Evolutionary conservation across 2,797 vertebrate species (phyloP), one percentile per base, ranked within the genome.

Genomic region (Graptemys geographica): DNA sequence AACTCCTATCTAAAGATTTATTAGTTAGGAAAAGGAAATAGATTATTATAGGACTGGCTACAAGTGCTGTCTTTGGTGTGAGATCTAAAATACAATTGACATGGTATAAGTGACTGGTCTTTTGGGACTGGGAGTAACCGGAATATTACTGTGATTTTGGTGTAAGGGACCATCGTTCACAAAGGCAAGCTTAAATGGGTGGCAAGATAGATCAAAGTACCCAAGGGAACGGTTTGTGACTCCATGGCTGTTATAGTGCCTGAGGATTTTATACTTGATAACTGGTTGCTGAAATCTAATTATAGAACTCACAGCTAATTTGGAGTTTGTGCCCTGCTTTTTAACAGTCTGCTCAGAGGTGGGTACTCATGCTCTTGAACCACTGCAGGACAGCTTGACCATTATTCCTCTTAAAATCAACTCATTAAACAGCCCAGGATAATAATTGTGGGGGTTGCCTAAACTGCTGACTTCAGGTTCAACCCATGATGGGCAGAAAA

Each of bases 381-480:
- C n/a, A 21, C 65, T 72, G 13, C 10, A 72, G 44, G 44, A 49
- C 78, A 79, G 78, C 47, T 51, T 79, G 25, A 47, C 78, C 51
- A 79, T 28, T 51, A 28, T 25, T 51, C 47, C 23, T 28, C 44
- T 49, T 49, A 27, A 69, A 69, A 69, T 37, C 21, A 37, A 72
- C 65, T 72, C n/a, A 37, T 72, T 37, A 72, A 21, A 37, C n/a
- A 37, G 65, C 65, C 21, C n/a, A 72, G 65, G n/a, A 37, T 69
- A 37, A n/a, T 37, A 37, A 9, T 10, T 4, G 27, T 47, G 41
- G 37, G 4, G 19, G 41, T 47, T 76, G 25, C 72, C 41, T 47
- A 47, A 76, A 96, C 96, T 96, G 96, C 94, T 97, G 90, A 96
- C 86, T 84, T 90, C 65, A 84, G 96, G 84, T 90, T 96, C 92